Base-by-base conservation (phyloP, 2,113 vertebrate genomes). In the Diglossa brunneiventris region DNA sequence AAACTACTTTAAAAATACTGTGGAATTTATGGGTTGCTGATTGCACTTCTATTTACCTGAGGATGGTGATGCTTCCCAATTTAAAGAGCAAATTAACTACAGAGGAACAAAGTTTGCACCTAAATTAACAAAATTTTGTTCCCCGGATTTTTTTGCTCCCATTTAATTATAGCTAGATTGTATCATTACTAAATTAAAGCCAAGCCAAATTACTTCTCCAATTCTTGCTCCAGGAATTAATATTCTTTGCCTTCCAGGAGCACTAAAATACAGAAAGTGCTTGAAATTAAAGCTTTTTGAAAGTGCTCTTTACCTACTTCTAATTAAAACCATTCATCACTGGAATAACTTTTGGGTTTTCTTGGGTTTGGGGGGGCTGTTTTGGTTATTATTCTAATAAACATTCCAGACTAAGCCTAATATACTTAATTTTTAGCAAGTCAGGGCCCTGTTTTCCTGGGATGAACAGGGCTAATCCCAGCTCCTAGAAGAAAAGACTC, bases 281-380 rank as follows among this genome's bases (percentile, higher is more conserved):
- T 93, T 72, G 69, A 96, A 95, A 84, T 95, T 70, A 33, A 74
- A 79, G 92, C 87, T 94, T 91, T 92, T 30, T 49, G 42, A 83
- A 94, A 93, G 59, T 47, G 50, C 27, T 95, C 92, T 15, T 77
- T 94, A 82, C 74, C 92, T 93, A 35, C n/a, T 42, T 90, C 78
- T 97, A 97, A 97, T 97, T 97, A 97, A 98, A 96, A 24, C 19
- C 50, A 96, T 95, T 91, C 39, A 80, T 97, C 97, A 95, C 69
- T 42, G 33, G 66, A 76, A 85, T 52, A 95, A 67, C 92, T 28
- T 79, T 90, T 82, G 23, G 24, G 47, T 4, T 13, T 93, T 82
- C 19, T 62, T 41, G 10, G 73, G 26, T 37, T 53, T 56, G 19
- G 31, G 0, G 13, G 49, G 24, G 8, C 13, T 21, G 6, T 4